Conservation (phyloP, 1,140 invertebrate genomes). For the Druon quercuslanigerum region DNA sequence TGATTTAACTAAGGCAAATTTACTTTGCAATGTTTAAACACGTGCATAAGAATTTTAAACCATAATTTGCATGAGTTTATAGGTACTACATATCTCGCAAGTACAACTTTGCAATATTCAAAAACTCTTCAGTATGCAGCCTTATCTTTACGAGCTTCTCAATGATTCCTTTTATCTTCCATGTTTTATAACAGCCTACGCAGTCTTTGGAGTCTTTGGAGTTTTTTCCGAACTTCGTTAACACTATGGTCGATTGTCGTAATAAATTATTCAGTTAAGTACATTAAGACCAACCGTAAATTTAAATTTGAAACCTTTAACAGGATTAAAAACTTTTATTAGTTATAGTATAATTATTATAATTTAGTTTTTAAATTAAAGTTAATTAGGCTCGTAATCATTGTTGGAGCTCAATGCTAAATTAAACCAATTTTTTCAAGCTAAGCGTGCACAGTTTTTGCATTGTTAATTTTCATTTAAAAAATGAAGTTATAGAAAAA, state of each 20-base stretch:
- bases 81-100: slow-evolving; percentile 16
- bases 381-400: no score
- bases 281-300: background rate
- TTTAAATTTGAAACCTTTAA: background rate
- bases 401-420: no score
- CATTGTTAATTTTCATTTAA: no score
- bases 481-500: no score
- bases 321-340: background rate
- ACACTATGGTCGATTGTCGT: background rate
- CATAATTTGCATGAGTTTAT: slow-evolving; percentile 25
- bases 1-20: background rate
- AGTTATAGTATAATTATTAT: background rate
- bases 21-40: background rate
- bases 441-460: no score
- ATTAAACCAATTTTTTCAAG: no score
- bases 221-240: background rate
- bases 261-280: background rate
- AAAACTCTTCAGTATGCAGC: slow-evolving; percentile 7
- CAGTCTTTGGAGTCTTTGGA: slow-evolving; percentile 1
- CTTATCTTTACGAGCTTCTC: slow-evolving; percentile 27
- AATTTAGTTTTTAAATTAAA: background rate
- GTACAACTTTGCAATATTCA: slow-evolving; percentile 21
- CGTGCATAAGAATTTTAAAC: background rate
- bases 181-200: background rate
- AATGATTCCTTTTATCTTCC: slow-evolving; percentile 27